phyloP scores from a whole-genome alignment of 2,888 invertebrate species.

The Xylota sylvarum region DNA sequence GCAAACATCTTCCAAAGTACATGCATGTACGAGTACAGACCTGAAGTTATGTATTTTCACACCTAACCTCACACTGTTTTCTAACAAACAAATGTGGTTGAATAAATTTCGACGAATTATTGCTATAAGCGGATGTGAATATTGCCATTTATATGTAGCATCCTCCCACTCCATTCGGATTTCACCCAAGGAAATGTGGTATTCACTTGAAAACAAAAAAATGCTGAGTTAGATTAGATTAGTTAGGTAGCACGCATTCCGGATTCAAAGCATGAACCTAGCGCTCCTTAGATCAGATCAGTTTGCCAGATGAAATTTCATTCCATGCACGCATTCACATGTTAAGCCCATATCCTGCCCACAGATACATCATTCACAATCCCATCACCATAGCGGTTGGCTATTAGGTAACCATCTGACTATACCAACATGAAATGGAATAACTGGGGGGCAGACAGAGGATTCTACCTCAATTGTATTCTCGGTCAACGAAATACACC shows the following conservation, averaged over 20 bases:
- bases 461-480: not conserved
- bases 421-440: not conserved
- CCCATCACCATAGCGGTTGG: not conserved
- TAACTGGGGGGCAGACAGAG: not conserved
- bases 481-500: not conserved
- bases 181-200: not conserved
- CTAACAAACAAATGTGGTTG: not conserved
- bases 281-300: not conserved
- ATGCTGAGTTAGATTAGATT: not conserved
- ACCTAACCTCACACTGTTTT: no score
- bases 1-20: no score
- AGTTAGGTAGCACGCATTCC: not conserved
- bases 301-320: slow-evolving; percentile 8
- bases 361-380: not conserved
- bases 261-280: not conserved
- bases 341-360: not conserved
- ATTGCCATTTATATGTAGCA: not conserved
- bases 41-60: no score
- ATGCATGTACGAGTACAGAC: no score
- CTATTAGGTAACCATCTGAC: not conserved
- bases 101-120: not conserved
- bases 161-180: not conserved
- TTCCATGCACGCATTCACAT: slow-evolving; percentile 2
- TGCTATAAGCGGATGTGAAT: not conserved
- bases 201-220: not conserved